These are phyloP conservation scores for Lepus townsendii DNA, from an alignment of 2,797 vertebrate genomes.

Conservation along the genomic window DNA sequence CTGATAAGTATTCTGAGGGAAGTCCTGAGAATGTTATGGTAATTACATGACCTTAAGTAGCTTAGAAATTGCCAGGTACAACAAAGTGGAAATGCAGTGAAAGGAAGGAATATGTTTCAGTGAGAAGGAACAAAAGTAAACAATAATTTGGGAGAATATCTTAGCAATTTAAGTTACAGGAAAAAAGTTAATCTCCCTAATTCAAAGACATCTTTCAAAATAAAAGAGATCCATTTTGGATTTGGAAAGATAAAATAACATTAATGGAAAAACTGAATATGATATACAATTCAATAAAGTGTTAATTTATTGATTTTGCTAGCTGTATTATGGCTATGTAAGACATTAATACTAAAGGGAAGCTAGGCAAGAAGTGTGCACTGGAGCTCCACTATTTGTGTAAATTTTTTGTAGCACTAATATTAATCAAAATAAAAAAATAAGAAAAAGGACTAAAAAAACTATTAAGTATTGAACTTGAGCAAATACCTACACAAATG, in stretches of 20 bases:
- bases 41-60: neutral
- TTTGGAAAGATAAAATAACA: neutral
- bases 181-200: neutral
- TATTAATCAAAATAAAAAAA: neutral
- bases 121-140: neutral
- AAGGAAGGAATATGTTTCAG: neutral
- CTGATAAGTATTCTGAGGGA: neutral
- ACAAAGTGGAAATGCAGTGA: neutral
- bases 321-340: neutral
- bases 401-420: neutral
- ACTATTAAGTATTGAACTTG: neutral
- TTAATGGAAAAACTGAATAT: neutral
- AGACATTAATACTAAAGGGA: neutral
- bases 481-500: neutral
- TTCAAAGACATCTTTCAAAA: neutral
- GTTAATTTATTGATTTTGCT: neutral
- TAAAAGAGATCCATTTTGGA: neutral
- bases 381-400: neutral
- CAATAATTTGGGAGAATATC: neutral
- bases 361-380: fast-evolving
- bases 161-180: neutral
- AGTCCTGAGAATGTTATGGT: neutral
- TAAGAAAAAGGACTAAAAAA: neutral
- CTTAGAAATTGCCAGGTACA: neutral
- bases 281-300: neutral